phyloP scores from a whole-genome alignment of 2,113 vertebrate genomes.

The Chloropsis cyanopogon region DNA sequence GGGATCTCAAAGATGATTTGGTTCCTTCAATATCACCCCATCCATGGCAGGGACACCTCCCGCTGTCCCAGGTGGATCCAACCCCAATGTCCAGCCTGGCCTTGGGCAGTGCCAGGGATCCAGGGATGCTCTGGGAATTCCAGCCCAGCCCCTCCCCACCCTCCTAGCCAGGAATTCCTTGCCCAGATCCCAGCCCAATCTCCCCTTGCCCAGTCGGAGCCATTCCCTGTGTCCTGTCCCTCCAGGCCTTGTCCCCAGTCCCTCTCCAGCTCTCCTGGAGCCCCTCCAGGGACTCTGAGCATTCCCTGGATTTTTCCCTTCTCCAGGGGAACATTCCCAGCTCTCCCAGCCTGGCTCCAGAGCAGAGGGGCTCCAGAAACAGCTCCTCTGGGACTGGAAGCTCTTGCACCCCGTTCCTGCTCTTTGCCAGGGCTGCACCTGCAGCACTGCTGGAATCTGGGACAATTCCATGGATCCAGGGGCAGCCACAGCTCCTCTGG shows the following conservation, averaged over 20 bases:
- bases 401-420: not conserved
- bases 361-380: not conserved
- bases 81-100: not conserved
- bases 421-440: not conserved
- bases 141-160: no score
- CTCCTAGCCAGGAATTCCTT: not conserved
- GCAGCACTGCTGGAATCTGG: not conserved
- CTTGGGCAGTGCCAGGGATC: not conserved
- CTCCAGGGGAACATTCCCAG: not conserved
- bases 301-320: fast-evolving
- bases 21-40: fast-evolving
- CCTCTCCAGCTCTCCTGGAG: not conserved
- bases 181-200: not conserved
- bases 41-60: fast-evolving
- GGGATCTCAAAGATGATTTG: not conserved
- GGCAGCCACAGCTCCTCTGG: not conserved
- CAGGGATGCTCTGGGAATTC: no score
- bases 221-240: not conserved
- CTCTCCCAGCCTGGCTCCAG: not conserved
- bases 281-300: not conserved
- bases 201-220: not conserved
- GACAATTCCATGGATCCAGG: not conserved
- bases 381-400: no score
- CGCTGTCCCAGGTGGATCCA: fast-evolving
- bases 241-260: not conserved